phyloP scores from a whole-genome alignment of 2,888 invertebrate genomes.

The Drosophila demipolita region DNA sequence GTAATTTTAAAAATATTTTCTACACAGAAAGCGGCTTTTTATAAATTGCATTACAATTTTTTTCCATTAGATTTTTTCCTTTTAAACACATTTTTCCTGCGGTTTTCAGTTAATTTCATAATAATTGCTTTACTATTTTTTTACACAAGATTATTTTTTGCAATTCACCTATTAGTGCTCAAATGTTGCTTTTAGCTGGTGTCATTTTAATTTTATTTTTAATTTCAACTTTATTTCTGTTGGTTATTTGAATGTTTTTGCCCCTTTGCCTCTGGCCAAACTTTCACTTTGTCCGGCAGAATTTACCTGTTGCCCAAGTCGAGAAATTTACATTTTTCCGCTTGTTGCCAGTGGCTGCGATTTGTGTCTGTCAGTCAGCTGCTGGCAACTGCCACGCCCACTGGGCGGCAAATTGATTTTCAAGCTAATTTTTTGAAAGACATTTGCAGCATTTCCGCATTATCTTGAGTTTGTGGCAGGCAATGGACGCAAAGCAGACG shows the following conservation, averaged over 20 bases:
- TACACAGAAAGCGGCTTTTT: too few relatives aligned
- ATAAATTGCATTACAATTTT: neutral
- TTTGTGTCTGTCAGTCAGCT: constrained; percentile 10
- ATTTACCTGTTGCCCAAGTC: constrained; percentile 61
- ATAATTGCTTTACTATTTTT: neutral
- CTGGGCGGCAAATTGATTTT: constrained; percentile 40
- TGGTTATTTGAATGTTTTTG: neutral
- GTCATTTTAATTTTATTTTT: constrained; percentile 13
- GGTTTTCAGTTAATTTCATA: neutral
- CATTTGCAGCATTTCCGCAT: constrained; percentile 69
- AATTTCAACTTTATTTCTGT: neutral
- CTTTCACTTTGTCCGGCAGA: constrained; percentile 60
- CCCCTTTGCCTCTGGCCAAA: constrained; percentile 29
- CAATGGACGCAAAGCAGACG: constrained; percentile 48
- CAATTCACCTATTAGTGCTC: neutral
- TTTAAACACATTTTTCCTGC: neutral
- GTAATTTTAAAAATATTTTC: too few relatives aligned
- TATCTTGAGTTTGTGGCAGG: constrained; percentile 49
- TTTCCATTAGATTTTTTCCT: neutral
- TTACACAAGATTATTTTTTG: neutral
- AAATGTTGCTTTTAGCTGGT: constrained; percentile 4
- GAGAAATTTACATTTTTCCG: constrained; percentile 49
- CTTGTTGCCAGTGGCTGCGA: constrained; percentile 26
- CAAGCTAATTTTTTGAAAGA: constrained; percentile 40
- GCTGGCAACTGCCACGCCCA: constrained; percentile 36